Evolutionary conservation across 2,888 invertebrate genomes (phyloP), one percentile per base, ranked within the genome.

Genomic region (Sphaerophoria rueppellii): DNA sequence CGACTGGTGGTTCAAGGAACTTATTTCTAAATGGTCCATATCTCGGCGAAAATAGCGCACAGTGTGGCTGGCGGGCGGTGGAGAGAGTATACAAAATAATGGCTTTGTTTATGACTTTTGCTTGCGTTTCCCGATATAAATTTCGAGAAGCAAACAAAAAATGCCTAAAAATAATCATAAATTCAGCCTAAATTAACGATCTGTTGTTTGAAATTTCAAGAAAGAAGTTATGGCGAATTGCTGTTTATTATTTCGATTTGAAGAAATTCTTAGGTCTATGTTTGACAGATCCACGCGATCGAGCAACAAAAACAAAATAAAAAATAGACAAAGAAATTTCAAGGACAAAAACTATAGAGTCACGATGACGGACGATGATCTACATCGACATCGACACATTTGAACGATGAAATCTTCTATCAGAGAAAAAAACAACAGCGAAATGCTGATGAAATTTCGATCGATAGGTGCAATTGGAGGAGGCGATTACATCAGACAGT

Each of bases 401-500:
- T 50, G 35, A 35, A 9, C 46, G 32, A 11, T 61, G 73, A 63
- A 16, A 60, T 60, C 24, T 43, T 11, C 12, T 12, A 43, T 9
- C 6, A 24, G 1, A 24, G 35, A 16, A 34, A 35, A 40, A 16
- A 16, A 65, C 32, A 16, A 57, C 9, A 12, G 50, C 2, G 32
- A 52, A 54, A 54, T 40, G 50, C 46, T 43, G 73, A 70, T 78
- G 72, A 77, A 74, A 78, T 50, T 82, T 72, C 57, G 57, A 74
- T 72, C 57, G 57, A 74, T 69, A 73, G 79, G 40, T 82, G 82
- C 82, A 82, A 82, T 79, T 70, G 57, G 57, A 70, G 54, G 46
- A 40, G 63, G 43, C 58, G 57, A 79, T 82, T 82, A 60, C 82
- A 82, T 82, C 82, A 82, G 82, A 79, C 77, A 12, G 46, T 61